phyloP scores from a whole-genome alignment of 2,888 invertebrate genomes.

The Apodemia zela region DNA sequence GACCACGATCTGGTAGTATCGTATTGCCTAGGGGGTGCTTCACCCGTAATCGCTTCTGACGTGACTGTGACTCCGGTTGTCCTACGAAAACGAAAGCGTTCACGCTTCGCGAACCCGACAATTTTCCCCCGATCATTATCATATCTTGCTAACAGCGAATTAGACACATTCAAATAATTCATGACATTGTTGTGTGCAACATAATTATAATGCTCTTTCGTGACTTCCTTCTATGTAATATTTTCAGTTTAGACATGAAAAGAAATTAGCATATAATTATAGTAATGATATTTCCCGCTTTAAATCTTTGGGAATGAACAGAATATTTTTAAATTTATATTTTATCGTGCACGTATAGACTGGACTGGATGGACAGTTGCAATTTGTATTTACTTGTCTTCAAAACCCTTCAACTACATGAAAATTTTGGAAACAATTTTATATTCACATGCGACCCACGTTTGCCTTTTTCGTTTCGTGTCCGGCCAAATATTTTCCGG shows the following conservation, averaged over 20 bases:
- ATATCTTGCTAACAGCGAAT: slow-evolving; percentile 59
- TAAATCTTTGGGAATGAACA: neutral
- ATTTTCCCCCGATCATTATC: slow-evolving; percentile 61
- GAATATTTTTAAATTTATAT: too few species aligned
- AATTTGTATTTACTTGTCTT: too few species aligned
- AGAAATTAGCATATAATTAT: slow-evolving; percentile 16
- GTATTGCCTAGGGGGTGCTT: slow-evolving; percentile 38
- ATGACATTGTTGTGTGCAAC: slow-evolving; percentile 37
- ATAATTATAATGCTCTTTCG: slow-evolving; percentile 44
- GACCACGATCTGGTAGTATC: slow-evolving; percentile 33
- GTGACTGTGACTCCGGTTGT: slow-evolving; percentile 45
- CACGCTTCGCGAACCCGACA: slow-evolving; percentile 60
- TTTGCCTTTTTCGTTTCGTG: too few species aligned
- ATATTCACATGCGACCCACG: too few species aligned
- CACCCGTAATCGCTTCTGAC: slow-evolving; percentile 35
- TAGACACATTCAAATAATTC: slow-evolving; percentile 55
- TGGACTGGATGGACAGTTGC: too few species aligned
- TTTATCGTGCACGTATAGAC: too few species aligned
- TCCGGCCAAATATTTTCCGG: too few species aligned
- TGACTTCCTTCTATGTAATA: slow-evolving; percentile 35
- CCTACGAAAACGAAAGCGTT: slow-evolving; percentile 76
- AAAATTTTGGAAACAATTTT: too few species aligned
- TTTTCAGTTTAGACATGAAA: slow-evolving; percentile 14
- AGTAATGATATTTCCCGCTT: slow-evolving; percentile 20
- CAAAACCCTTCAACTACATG: too few species aligned